Percentiles rank a stretch among this genome's conserved stretches.
Evolutionary conservation across 1,140 invertebrate genomes (phyloP).

Genomic region (Charaxes varanes): DNA sequence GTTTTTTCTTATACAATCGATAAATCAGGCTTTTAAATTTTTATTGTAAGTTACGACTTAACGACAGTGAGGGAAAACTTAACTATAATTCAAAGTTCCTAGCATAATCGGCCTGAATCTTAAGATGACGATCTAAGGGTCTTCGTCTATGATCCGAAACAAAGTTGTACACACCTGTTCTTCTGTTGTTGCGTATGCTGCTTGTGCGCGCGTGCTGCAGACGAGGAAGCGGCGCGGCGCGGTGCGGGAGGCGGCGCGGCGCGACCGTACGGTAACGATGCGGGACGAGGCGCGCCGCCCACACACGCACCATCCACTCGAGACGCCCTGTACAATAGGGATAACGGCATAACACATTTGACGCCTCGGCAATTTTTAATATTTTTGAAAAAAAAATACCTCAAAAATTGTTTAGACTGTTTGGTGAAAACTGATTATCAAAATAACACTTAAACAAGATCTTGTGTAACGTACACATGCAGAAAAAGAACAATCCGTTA

Average conservation of each 20-base stretch:
- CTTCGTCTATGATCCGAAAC: not conserved
- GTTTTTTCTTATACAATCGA: no score
- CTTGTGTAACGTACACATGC: no score
- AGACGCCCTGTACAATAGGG: slow-evolving; percentile 32
- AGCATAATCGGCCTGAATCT: no score
- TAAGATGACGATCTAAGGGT: no score
- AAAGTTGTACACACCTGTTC: slow-evolving; percentile 37
- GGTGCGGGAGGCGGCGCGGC: slow-evolving; percentile 69
- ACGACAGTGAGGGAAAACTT: no score
- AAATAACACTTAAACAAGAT: no score
- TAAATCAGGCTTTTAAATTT: no score
- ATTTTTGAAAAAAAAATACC: not conserved
- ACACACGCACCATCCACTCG: slow-evolving; percentile 72
- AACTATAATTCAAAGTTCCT: no score
- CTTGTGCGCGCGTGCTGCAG: slow-evolving; percentile 66
- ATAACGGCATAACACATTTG: not conserved
- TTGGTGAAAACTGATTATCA: no score
- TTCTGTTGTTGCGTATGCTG: slow-evolving; percentile 53
- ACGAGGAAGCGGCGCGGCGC: slow-evolving; percentile 79
- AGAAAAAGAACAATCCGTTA: no score
- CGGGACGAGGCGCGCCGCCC: slow-evolving; percentile 69
- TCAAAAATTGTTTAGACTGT: not conserved
- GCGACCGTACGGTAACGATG: slow-evolving; percentile 79
- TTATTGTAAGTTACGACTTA: no score
- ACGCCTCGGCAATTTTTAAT: not conserved